phyloP scores from a whole-genome alignment of 2,888 invertebrate species.

The Drosophila sordidula region DNA sequence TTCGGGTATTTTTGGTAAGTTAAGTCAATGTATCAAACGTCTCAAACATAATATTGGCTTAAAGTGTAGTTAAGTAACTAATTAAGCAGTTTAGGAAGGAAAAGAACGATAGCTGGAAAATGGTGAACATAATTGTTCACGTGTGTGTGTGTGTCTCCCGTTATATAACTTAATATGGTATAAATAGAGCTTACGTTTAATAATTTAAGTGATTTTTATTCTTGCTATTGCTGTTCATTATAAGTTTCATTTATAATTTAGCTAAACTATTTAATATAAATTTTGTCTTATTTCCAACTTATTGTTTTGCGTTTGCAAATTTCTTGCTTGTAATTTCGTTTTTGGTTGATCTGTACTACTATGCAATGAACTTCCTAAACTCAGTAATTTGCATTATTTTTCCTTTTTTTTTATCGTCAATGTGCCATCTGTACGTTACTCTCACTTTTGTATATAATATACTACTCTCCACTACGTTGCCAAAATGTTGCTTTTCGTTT shows the following conservation, averaged over 20 bases:
- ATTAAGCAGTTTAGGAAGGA: conserved; percentile 36
- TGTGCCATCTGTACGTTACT: background rate
- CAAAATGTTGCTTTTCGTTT: conserved; percentile 5
- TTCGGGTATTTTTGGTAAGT: conserved; percentile 36
- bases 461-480: conserved; percentile 16
- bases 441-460: too few species aligned
- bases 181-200: conserved; percentile 66
- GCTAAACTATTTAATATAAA: conserved; percentile 65
- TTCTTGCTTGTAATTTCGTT: conserved; percentile 53
- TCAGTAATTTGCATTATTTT: conserved; percentile 28
- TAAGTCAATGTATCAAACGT: conserved; percentile 43
- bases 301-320: conserved; percentile 71
- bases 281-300: conserved; percentile 70
- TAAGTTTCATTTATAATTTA: conserved; percentile 49
- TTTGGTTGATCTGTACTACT: conserved; percentile 57
- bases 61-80: conserved; percentile 60
- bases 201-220: conserved; percentile 62
- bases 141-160: conserved; percentile 19
- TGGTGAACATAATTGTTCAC: conserved; percentile 35
- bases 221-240: conserved; percentile 55
- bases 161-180: conserved; percentile 56
- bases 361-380: conserved; percentile 25
- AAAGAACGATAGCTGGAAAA: conserved; percentile 21
- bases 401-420: conserved; percentile 5
- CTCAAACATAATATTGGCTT: conserved; percentile 47